Evolutionary conservation across 2,797 vertebrate genomes (phyloP).

Genomic region (Myotis daubentonii): DNA sequence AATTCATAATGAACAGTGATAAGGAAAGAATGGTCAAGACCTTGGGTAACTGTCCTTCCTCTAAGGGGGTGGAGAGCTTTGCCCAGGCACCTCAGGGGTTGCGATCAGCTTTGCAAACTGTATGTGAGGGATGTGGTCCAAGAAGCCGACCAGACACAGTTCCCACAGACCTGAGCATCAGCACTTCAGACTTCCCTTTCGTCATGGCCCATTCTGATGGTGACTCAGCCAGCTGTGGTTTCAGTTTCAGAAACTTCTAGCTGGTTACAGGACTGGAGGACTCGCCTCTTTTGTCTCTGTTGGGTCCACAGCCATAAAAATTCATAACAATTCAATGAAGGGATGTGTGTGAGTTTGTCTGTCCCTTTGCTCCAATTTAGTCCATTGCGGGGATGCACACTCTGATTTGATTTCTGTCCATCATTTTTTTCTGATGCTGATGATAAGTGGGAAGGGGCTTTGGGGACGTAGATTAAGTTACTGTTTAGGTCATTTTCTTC

Average conservation of each 20-base stretch:
- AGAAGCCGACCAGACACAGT: not conserved
- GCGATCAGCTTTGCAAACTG: slow-evolving; percentile 38
- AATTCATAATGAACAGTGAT: not conserved
- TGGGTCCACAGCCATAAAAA: not conserved
- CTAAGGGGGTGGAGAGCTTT: not conserved
- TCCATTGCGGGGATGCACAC: not conserved
- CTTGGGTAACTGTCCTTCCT: not conserved
- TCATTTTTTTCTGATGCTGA: not conserved
- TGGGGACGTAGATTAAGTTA: not conserved
- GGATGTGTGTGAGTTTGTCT: not conserved
- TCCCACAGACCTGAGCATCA: slow-evolving; percentile 28
- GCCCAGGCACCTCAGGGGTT: not conserved
- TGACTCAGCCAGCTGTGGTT: slow-evolving; percentile 58
- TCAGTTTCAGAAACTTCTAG: slow-evolving; percentile 52
- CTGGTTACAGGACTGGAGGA: not conserved
- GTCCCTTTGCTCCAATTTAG: not conserved
- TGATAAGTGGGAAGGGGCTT: not conserved
- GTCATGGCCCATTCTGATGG: slow-evolving; percentile 47
- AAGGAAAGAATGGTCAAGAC: not conserved
- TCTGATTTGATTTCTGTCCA: not conserved
- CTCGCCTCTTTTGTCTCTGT: not conserved
- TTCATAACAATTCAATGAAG: not conserved
- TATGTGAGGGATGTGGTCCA: slow-evolving; percentile 36
- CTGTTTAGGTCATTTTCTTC: not conserved
- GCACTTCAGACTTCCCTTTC: slow-evolving; percentile 51